Evolutionary conservation across 2,797 vertebrate genomes (phyloP).

Genomic region (Eupleurogrammus muticus): DNA sequence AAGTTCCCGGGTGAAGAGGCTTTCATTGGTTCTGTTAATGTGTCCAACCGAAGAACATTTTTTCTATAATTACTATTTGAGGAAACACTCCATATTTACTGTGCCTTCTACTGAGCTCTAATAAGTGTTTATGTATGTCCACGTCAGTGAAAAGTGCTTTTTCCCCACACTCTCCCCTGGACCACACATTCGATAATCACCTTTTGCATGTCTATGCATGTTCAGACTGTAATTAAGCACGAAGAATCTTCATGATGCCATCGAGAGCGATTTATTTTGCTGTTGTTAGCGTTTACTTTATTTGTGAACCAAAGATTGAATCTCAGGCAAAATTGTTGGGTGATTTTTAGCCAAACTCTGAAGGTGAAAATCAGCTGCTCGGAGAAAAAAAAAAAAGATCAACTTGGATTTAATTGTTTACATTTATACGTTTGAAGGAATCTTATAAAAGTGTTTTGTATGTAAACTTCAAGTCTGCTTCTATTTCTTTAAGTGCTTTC

Average conservation of each 20-base stretch:
- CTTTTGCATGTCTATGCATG: slow-evolving; percentile 46
- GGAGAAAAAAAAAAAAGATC: slow-evolving; percentile 3
- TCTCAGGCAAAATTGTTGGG: slow-evolving; percentile 49
- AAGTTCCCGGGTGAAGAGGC: not conserved
- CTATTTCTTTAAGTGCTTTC: not conserved
- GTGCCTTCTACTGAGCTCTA: slow-evolving; percentile 62
- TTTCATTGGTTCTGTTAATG: not conserved
- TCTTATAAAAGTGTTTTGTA: slow-evolving; percentile 38
- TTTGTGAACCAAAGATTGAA: slow-evolving; percentile 58
- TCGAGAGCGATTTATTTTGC: slow-evolving; percentile 22
- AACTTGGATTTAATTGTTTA: slow-evolving; percentile 37
- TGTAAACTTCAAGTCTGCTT: slow-evolving; percentile 3
- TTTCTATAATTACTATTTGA: slow-evolving; percentile 55
- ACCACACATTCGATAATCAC: slow-evolving; percentile 54
- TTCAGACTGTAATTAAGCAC: slow-evolving; percentile 56
- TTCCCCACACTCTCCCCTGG: slow-evolving; percentile 34
- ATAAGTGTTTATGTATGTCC: slow-evolving; percentile 56
- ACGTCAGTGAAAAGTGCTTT: slow-evolving; percentile 34
- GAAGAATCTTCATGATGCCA: slow-evolving; percentile 23
- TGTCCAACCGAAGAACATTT: not conserved
- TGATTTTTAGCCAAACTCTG: slow-evolving; percentile 11
- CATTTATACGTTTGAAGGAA: slow-evolving; percentile 25
- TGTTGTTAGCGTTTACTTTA: slow-evolving; percentile 15
- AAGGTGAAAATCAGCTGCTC: not conserved
- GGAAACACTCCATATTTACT: slow-evolving; percentile 36